Evolutionary conservation across 2,113 vertebrate species (phyloP), one percentile per base, ranked within the genome.

Genomic region (Paraplagusia blochii): DNA sequence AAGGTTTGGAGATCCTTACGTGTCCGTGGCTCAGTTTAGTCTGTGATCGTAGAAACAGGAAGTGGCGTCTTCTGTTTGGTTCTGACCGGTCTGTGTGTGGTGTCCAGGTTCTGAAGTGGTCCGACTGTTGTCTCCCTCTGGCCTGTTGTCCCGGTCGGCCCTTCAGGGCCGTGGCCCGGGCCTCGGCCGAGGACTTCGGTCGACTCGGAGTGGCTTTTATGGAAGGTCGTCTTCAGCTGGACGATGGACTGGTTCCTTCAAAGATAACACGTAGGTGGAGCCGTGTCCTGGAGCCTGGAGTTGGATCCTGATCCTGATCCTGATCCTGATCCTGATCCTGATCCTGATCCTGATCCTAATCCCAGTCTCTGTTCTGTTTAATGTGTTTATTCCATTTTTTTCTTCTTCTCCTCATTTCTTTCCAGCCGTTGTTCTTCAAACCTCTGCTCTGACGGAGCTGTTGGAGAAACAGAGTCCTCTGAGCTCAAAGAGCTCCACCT

Each of bases 191-290:
- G 16, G 83, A 97, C 84, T 99, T 97, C 89, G 94, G 92, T 74
- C 90, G 80, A 39, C 90, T 98, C 1, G 97, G 94, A 0, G 92
- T 93, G 72, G 97, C 97, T 0, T 98, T 99, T 69, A 89, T 99
- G 80, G 95, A 98, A 81, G 92, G 94, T 57, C 92, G 94, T 15
- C 92, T 99, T 13, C 92, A 85, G 51, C 92, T 99, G 91, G 94
- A 96, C 33, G 81, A 96, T 0, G 94, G 95, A 44, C 91, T 96
- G 35, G 53, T 88, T 40, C 95, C 95, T 12, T 92, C 91, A 40
- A 97, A 91, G 85, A 99, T 99, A 38, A 81, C 94, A 52, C 98
- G 96, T 98, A 82, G 84, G 96, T 94, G 48, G 22, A 29, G 6
- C 6, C 3, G 6, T 6, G 22, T 29, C 22, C 2, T 29, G 3